Percentiles rank a stretch among this genome's conserved stretches.
Conservation (phyloP, 2,888 invertebrate species). For the Aleiodes testaceus region DNA sequence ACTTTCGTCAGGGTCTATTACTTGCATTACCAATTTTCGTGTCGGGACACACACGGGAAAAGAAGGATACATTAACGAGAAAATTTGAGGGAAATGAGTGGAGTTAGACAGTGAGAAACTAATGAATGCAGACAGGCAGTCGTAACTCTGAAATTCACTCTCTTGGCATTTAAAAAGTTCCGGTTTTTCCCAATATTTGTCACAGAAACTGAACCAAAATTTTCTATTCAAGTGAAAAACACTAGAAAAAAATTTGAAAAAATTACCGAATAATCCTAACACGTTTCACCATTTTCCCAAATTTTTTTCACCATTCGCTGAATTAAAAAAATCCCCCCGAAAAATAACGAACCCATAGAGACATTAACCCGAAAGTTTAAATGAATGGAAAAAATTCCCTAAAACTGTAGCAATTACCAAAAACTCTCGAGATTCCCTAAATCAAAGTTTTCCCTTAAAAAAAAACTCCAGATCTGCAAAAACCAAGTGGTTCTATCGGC, state of each 20-base stretch:
- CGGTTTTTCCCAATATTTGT: no score
- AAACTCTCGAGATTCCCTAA: slow-evolving; percentile 20
- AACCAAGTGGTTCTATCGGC: not conserved
- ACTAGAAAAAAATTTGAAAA: not conserved
- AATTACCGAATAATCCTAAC: no score
- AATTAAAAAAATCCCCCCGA: no score
- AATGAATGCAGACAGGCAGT: no score
- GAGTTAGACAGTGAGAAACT: no score
- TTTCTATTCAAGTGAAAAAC: not conserved
- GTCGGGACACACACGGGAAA: slow-evolving; percentile 15
- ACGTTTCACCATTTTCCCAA: no score
- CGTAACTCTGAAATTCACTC: no score
- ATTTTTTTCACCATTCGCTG: no score
- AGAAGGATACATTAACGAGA: not conserved
- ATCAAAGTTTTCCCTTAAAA: slow-evolving; percentile 15
- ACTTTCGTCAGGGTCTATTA: slow-evolving; percentile 51
- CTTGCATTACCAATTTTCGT: slow-evolving; percentile 48
- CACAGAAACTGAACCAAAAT: not conserved
- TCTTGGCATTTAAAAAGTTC: no score
- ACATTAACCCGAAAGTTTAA: slow-evolving; percentile 19
- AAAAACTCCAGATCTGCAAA: slow-evolving; percentile 28
- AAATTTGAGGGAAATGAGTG: no score
- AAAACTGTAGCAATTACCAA: slow-evolving; percentile 2
- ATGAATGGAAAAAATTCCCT: slow-evolving; percentile 8
- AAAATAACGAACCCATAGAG: not conserved